These are phyloP conservation scores for Macquaria ambigua DNA, from an alignment of 2,113 vertebrate species.

Conservation along the genomic window DNA sequence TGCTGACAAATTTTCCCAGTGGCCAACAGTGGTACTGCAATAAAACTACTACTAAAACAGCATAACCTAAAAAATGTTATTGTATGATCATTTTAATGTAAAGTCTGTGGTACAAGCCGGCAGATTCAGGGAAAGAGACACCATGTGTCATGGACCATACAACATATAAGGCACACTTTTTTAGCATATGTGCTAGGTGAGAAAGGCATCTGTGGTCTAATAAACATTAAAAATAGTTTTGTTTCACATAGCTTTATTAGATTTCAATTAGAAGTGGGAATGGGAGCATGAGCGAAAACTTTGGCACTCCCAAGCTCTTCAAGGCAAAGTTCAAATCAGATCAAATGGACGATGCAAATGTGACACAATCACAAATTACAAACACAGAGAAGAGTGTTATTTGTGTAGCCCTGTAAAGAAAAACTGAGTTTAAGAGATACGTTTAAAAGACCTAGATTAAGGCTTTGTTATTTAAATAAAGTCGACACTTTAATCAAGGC, in stretches of 20 bases:
- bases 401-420: too few relatives aligned
- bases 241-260: not conserved
- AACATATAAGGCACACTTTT: not conserved
- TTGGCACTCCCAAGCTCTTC: not conserved
- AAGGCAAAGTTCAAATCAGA: conserved; percentile 23
- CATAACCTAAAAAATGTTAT: too few relatives aligned
- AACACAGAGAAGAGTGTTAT: not conserved
- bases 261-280: not conserved
- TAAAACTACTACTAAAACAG: too few relatives aligned
- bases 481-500: too few relatives aligned
- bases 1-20: too few relatives aligned
- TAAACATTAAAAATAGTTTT: not conserved
- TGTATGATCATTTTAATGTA: not conserved
- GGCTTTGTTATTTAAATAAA: too few relatives aligned
- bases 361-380: conserved; percentile 31
- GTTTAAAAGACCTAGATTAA: too few relatives aligned
- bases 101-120: not conserved
- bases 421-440: too few relatives aligned
- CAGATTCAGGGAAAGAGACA: too few relatives aligned
- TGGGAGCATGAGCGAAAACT: not conserved
- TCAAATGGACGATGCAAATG: conserved; percentile 39
- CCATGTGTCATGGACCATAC: too few relatives aligned
- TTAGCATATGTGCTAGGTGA: not conserved
- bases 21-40: too few relatives aligned
- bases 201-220: not conserved